Percentiles rank a stretch among this genome's conserved stretches.
These are phyloP conservation scores for Cochlearius cochlearius DNA, from an alignment of 2,113 vertebrate species.

Conservation along the genomic window DNA sequence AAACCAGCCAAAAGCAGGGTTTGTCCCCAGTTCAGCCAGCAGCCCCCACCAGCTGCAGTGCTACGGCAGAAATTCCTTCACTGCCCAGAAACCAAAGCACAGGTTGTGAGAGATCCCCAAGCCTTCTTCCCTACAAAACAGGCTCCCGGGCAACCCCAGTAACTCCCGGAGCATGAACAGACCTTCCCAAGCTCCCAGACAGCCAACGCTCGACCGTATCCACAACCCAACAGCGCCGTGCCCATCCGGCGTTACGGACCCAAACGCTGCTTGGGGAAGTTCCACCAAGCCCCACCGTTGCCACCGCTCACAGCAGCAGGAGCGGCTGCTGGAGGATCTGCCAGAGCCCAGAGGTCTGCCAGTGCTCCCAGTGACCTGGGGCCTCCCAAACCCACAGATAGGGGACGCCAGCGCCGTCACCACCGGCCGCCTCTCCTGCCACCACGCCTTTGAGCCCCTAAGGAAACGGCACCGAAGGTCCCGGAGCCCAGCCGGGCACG, in stretches of 20 bases:
- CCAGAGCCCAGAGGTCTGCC: background rate
- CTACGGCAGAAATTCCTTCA: background rate
- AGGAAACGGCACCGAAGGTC: rapidly evolving
- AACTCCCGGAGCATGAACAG: rapidly evolving
- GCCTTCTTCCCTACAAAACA: background rate
- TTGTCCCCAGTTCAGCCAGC: background rate
- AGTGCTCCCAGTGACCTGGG: background rate
- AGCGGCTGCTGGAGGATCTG: background rate
- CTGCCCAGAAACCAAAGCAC: background rate
- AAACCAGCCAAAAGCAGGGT: rapidly evolving
- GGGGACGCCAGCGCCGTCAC: rapidly evolving
- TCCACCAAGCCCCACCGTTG: rapidly evolving
- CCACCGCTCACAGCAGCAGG: background rate
- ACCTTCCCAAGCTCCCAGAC: background rate
- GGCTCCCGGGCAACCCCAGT: rapidly evolving
- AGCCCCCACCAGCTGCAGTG: rapidly evolving
- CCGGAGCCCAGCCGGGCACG: background rate
- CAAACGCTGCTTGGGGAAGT: rapidly evolving
- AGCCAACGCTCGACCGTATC: rapidly evolving
- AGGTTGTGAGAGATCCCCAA: rapidly evolving
- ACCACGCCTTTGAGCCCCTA: background rate
- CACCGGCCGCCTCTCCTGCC: background rate
- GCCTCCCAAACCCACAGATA: background rate
- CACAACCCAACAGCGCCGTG: rapidly evolving
- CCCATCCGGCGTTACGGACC: rapidly evolving